phyloP scores from a whole-genome alignment of 2,888 invertebrate genomes.

The Stenodera caucasica region DNA sequence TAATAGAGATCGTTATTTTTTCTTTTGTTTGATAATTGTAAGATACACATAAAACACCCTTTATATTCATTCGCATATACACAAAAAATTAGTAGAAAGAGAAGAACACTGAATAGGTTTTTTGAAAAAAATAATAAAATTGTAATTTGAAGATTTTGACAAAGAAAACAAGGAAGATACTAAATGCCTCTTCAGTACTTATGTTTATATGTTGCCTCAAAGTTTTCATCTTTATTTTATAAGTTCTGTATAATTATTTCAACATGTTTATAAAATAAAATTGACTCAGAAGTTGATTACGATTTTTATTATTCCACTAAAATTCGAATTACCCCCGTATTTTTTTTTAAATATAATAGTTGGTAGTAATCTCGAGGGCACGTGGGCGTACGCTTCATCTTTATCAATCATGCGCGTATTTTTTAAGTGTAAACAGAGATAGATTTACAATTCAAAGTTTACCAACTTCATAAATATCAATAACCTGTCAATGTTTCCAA shows the following conservation, averaged over 20 bases:
- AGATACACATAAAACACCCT: neutral
- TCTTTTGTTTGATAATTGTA: neutral
- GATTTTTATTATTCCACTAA: conserved; percentile 16
- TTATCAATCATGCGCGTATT: neutral
- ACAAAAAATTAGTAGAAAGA: no score
- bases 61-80: neutral
- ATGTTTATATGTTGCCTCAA: conserved; percentile 25
- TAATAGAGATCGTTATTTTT: neutral
- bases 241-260: conserved; percentile 27
- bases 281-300: conserved; percentile 22
- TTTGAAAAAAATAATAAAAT: conserved; percentile 13
- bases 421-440: neutral
- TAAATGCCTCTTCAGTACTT: conserved; percentile 28
- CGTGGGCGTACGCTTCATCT: neutral
- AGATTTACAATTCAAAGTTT: neutral
- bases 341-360: neutral
- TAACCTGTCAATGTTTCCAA: neutral
- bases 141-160: conserved; percentile 16
- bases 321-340: conserved; percentile 39
- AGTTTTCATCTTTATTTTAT: conserved; percentile 26
- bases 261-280: conserved; percentile 26
- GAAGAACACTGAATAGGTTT: conserved; percentile 18
- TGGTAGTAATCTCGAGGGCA: neutral
- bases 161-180: neutral
- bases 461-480: neutral